Conservation (phyloP, 2,797 vertebrate species). For the Harpagifer antarcticus region DNA sequence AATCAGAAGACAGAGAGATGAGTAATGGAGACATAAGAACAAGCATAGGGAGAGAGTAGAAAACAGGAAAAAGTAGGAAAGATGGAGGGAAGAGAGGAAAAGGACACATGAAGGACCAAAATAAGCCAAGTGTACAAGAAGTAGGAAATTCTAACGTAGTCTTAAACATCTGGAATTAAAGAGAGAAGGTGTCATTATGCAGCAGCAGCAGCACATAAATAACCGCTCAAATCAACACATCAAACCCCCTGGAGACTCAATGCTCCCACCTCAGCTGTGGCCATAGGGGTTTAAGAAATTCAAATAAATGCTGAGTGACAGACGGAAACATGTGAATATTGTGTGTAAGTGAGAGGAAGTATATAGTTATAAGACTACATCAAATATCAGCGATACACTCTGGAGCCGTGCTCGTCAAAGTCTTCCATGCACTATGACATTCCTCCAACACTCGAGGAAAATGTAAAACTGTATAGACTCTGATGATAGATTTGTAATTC, state of each 20-base stretch:
- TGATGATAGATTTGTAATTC: slow-evolving; percentile 20
- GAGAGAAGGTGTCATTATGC: slow-evolving; percentile 15
- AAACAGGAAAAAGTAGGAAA: not conserved
- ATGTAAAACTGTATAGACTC: slow-evolving; percentile 15
- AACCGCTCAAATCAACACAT: slow-evolving; percentile 23
- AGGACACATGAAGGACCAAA: not conserved
- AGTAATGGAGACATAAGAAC: not conserved
- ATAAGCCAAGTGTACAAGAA: not conserved
- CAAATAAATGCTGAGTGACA: slow-evolving; percentile 53
- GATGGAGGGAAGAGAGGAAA: not conserved
- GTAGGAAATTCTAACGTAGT: slow-evolving; percentile 2
- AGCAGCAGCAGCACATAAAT: slow-evolving; percentile 6
- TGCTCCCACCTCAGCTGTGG: slow-evolving; percentile 29
- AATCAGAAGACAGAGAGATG: not conserved
- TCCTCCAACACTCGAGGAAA: slow-evolving; percentile 52
- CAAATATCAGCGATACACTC: slow-evolving; percentile 45
- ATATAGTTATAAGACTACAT: slow-evolving; percentile 49
- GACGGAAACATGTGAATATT: slow-evolving; percentile 1
- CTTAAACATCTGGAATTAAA: slow-evolving; percentile 18
- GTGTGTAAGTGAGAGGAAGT: slow-evolving; percentile 39
- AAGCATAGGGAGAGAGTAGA: not conserved
- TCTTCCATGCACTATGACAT: slow-evolving; percentile 42
- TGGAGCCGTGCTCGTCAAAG: slow-evolving; percentile 7
- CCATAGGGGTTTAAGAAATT: slow-evolving; percentile 38
- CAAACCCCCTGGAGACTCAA: slow-evolving; percentile 9